Conservation (phyloP, 2,113 vertebrate genomes). For the Zeus faber region DNA sequence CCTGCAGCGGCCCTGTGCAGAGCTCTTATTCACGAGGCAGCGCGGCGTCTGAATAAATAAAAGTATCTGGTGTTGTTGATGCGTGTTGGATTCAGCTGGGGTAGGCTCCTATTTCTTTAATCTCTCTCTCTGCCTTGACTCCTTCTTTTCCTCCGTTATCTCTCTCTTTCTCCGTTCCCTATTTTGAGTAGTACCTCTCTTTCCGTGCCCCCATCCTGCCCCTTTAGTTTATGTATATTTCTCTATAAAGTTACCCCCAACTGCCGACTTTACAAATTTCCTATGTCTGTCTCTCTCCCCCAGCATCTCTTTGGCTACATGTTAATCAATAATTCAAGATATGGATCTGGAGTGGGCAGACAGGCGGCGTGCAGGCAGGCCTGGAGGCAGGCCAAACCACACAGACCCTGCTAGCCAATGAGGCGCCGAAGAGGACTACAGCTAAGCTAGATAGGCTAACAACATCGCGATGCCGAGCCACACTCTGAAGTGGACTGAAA, state of each 20-base stretch:
- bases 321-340: constrained; percentile 75
- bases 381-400: constrained; percentile 49
- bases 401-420: constrained; percentile 17
- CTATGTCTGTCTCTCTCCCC: constrained; percentile 8
- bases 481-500: no score
- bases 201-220: background rate
- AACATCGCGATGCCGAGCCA: constrained; percentile 6
- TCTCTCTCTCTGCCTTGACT: no score
- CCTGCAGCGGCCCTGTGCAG: constrained; percentile 29
- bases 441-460: constrained; percentile 30
- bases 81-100: constrained; percentile 63
- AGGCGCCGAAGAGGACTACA: constrained; percentile 11
- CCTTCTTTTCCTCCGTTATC: no score
- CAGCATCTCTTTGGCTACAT: constrained; percentile 37
- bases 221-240: constrained; percentile 35
- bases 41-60: constrained; percentile 77
- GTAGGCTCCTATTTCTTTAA: constrained; percentile 71
- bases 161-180: constrained; percentile 11
- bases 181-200: constrained; percentile 19
- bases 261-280: background rate
- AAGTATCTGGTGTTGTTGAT: constrained; percentile 76
- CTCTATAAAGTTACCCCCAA: background rate
- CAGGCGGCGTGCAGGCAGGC: constrained; percentile 32
- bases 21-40: constrained; percentile 62
- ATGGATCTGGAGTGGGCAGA: constrained; percentile 64